These are phyloP conservation scores for Graptemys geographica DNA, from an alignment of 2,797 vertebrate species.

Conservation along the genomic window DNA sequence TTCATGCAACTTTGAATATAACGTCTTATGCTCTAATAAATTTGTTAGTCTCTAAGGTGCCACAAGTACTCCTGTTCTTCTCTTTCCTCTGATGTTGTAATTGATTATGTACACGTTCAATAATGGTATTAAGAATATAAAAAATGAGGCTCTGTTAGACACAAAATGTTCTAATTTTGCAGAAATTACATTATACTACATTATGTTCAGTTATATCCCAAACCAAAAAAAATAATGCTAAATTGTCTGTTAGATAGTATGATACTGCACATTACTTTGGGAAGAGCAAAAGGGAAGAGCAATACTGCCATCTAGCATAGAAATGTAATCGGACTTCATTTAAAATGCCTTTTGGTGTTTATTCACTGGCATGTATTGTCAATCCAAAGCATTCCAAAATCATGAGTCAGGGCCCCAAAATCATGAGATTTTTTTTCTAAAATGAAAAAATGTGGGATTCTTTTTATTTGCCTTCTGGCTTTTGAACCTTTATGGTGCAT, in stretches of 20 bases:
- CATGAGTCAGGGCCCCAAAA: background rate
- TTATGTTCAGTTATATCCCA: too few relatives aligned
- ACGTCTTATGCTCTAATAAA: background rate
- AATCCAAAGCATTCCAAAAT: background rate
- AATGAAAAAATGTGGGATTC: background rate
- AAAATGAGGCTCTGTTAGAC: rapidly evolving
- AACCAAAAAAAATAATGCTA: background rate
- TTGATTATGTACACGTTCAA: rapidly evolving
- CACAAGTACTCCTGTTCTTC: too few relatives aligned
- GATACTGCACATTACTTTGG: background rate
- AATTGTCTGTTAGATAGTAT: background rate
- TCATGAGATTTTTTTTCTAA: background rate
- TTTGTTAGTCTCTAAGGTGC: too few relatives aligned
- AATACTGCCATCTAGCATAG: constrained; percentile 43
- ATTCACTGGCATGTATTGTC: background rate
- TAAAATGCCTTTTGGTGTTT: background rate
- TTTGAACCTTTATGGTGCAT: background rate
- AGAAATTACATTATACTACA: rapidly evolving
- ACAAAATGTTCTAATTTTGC: background rate
- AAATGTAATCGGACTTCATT: too few relatives aligned
- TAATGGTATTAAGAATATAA: background rate
- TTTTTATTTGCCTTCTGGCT: background rate
- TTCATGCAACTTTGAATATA: background rate
- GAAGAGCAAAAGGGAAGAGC: background rate
- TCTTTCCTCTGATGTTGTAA: rapidly evolving